A percentile compares a stretch with the other conserved stretches of the same genome.
Conservation (phyloP, 2,797 vertebrate genomes). For the Rhinoraja longicauda region DNA sequence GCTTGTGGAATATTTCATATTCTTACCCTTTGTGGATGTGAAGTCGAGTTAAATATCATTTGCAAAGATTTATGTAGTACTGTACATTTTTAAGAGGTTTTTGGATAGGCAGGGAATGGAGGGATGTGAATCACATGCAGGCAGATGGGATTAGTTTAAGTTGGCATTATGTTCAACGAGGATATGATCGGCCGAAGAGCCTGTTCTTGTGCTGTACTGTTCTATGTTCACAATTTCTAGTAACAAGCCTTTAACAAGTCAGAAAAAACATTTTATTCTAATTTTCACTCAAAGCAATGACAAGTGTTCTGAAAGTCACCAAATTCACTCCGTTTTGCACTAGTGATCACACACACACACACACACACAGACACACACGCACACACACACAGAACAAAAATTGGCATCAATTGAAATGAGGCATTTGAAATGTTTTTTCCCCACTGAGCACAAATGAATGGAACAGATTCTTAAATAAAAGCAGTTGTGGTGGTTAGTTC, state of each 20-base stretch:
- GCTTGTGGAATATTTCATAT: background rate
- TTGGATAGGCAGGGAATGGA: too few relatives aligned
- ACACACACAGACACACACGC: background rate
- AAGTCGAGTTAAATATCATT: background rate
- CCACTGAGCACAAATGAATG: background rate
- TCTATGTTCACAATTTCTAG: background rate
- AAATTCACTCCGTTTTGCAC: background rate
- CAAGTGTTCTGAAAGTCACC: background rate
- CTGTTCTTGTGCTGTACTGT: too few relatives aligned
- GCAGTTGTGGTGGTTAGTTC: background rate
- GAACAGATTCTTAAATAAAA: background rate
- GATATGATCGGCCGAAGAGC: too few relatives aligned
- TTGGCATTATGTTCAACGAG: too few relatives aligned
- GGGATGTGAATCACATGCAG: too few relatives aligned
- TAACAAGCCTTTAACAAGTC: background rate
- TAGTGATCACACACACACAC: background rate
- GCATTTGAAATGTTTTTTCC: background rate
- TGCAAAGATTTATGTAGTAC: background rate
- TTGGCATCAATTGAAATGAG: background rate
- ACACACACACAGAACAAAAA: background rate
- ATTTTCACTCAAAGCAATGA: background rate
- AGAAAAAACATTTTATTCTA: background rate
- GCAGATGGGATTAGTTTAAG: too few relatives aligned
- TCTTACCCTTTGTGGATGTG: background rate
- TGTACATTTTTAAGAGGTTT: background rate